A percentile compares a stretch with the other conserved stretches of the same genome.
Conservation (phyloP, 2,888 invertebrate genomes). For the Chrysolina americana region DNA sequence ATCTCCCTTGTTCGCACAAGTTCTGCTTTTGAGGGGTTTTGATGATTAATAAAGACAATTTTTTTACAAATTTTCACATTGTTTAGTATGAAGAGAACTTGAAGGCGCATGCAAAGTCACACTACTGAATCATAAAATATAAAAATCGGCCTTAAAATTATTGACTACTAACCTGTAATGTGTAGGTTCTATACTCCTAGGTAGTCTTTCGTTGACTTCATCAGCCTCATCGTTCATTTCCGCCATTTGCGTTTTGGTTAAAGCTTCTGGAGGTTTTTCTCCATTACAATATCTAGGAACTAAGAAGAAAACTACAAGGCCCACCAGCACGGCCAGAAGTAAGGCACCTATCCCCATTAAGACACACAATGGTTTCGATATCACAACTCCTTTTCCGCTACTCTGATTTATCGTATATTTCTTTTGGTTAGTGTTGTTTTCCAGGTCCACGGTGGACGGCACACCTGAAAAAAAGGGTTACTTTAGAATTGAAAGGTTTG, state of each 20-base stretch:
- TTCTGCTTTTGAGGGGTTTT: too few relatives aligned
- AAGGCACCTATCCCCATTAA: conserved; percentile 66
- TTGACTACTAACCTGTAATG: conserved; percentile 62
- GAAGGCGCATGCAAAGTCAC: too few relatives aligned
- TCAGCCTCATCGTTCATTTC: conserved; percentile 33
- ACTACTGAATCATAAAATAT: too few relatives aligned
- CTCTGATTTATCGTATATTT: conserved; percentile 67
- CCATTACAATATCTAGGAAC: conserved; percentile 61
- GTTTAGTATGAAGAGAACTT: too few relatives aligned
- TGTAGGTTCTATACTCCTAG: conserved; percentile 61
- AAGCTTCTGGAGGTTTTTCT: conserved; percentile 47
- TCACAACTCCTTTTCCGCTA: conserved; percentile 57
- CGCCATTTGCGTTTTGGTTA: conserved; percentile 34
- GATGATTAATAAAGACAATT: too few relatives aligned
- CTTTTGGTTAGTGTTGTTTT: conserved; percentile 66
- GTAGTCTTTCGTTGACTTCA: conserved; percentile 61
- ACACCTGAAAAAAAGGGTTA: conserved; percentile 63
- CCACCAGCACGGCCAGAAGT: conserved; percentile 63
- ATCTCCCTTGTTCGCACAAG: too few relatives aligned
- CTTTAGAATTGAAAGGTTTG: not conserved
- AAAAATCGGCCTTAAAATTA: not conserved
- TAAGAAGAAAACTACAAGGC: conserved; percentile 66
- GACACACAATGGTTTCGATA: conserved; percentile 65
- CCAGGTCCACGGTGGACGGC: conserved; percentile 65
- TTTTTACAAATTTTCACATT: too few relatives aligned